Evolutionary conservation across 1,140 invertebrate species (phyloP).

Genomic region (Scaptomyza pallida): DNA sequence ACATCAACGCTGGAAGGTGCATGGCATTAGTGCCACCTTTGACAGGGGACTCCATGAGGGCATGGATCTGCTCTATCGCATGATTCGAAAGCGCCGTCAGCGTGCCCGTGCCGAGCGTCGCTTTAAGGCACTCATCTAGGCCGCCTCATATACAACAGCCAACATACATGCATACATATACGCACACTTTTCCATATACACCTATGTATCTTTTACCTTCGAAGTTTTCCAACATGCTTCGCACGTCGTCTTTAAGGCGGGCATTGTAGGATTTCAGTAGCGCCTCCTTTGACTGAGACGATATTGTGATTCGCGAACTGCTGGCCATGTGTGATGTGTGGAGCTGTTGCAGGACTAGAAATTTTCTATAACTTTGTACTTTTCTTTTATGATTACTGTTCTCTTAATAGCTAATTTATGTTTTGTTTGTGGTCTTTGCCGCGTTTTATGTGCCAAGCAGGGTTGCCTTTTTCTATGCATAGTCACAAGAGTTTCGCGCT

Average conservation of each 20-base stretch:
- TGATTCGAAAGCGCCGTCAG: constrained; percentile 36
- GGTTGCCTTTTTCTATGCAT: neutral
- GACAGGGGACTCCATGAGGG: constrained; percentile 83
- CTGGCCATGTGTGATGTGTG: constrained; percentile 45
- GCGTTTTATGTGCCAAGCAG: neutral
- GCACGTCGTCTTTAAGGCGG: constrained; percentile 96
- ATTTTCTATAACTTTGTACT: constrained; percentile 1
- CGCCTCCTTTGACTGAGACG: constrained; percentile 97
- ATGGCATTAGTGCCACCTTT: constrained; percentile 32
- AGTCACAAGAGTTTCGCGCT: neutral
- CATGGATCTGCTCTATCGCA: constrained; percentile 87
- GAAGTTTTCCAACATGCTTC: constrained; percentile 98
- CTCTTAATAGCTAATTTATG: neutral
- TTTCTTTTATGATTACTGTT: neutral
- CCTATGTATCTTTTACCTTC: constrained; percentile 89
- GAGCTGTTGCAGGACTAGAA: neutral
- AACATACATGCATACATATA: neutral
- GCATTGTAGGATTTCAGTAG: constrained; percentile 96
- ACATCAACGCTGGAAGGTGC: constrained; percentile 43
- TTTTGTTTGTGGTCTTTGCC: constrained; percentile 1
- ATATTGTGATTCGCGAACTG: constrained; percentile 84
- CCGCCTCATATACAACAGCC: neutral
- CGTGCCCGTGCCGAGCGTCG: neutral
- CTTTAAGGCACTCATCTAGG: neutral
- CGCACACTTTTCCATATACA: no score